A percentile compares a stretch with the other conserved stretches of the same genome.
Evolutionary conservation across 1,140 invertebrate species (phyloP).

Genomic region (Scaptodrosophila lebanonensis): DNA sequence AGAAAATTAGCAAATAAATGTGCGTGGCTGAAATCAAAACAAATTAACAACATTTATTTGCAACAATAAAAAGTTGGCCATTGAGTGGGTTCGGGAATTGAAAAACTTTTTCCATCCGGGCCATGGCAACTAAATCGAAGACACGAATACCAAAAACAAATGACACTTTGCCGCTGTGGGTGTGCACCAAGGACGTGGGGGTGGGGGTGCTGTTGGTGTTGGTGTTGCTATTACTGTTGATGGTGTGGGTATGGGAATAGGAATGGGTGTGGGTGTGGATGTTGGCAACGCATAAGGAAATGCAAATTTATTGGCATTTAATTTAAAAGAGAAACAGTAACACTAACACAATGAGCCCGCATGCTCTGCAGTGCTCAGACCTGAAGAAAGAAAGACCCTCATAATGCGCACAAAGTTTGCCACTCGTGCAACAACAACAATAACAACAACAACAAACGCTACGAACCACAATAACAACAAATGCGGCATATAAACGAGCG

Average conservation of each 20-base stretch:
- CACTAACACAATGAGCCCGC: slow-evolving; percentile 38
- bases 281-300: too few species aligned
- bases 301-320: slow-evolving; percentile 73
- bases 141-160: slow-evolving; percentile 52
- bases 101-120: slow-evolving; percentile 47
- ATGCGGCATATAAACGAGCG: slow-evolving; percentile 72
- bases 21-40: slow-evolving; percentile 62
- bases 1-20: slow-evolving; percentile 56
- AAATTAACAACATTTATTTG: slow-evolving; percentile 73
- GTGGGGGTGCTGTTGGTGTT: too few species aligned
- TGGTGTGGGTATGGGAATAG: too few species aligned
- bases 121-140: slow-evolving; percentile 47
- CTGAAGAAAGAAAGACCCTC: slow-evolving; percentile 38
- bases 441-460: slow-evolving; percentile 5
- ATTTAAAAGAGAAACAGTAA: slow-evolving; percentile 59
- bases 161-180: slow-evolving; percentile 52
- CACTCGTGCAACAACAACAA: slow-evolving; percentile 7
- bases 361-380: slow-evolving; percentile 42
- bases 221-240: too few species aligned
- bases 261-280: too few species aligned
- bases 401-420: slow-evolving; percentile 57
- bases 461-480: slow-evolving; percentile 56
- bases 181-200: too few species aligned
- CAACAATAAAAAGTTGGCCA: slow-evolving; percentile 61
- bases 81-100: slow-evolving; percentile 49